These are phyloP conservation scores for Elegia similella DNA, from an alignment of 2,888 invertebrate genomes.

Conservation along the genomic window DNA sequence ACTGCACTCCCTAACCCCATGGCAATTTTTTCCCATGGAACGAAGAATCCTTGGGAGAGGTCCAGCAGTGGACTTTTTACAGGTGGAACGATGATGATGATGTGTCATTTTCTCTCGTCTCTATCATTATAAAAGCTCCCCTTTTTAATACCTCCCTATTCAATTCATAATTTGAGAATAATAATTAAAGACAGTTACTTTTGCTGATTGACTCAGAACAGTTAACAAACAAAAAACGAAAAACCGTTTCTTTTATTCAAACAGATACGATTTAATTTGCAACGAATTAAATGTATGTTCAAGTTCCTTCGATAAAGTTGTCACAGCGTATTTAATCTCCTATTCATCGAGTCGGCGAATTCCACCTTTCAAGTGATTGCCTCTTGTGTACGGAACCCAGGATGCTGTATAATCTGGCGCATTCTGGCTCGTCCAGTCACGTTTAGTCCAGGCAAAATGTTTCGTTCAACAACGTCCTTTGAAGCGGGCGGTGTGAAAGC, in stretches of 20 bases:
- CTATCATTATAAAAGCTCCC: too few species aligned
- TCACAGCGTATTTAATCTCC: neutral
- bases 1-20: too few species aligned
- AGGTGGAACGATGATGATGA: too few species aligned
- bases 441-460: conserved; percentile 44
- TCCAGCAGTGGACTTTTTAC: too few species aligned
- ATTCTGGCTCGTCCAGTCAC: conserved; percentile 46
- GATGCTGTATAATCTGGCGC: neutral
- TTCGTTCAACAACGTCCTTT: conserved; percentile 48
- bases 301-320: neutral
- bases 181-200: too few species aligned
- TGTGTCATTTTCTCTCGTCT: too few species aligned
- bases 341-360: neutral
- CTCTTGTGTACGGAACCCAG: neutral
- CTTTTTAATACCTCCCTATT: too few species aligned
- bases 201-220: too few species aligned
- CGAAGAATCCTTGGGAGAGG: too few species aligned
- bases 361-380: conserved; percentile 6
- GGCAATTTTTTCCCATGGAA: too few species aligned
- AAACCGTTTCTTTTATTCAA: neutral
- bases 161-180: too few species aligned
- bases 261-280: neutral
- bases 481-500: conserved; percentile 60
- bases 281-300: neutral
- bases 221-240: too few species aligned